Percentiles rank a stretch among this genome's conserved stretches.
phyloP scores from a whole-genome alignment of 2,888 invertebrate species.

The Megaustenia siamemsis region DNA sequence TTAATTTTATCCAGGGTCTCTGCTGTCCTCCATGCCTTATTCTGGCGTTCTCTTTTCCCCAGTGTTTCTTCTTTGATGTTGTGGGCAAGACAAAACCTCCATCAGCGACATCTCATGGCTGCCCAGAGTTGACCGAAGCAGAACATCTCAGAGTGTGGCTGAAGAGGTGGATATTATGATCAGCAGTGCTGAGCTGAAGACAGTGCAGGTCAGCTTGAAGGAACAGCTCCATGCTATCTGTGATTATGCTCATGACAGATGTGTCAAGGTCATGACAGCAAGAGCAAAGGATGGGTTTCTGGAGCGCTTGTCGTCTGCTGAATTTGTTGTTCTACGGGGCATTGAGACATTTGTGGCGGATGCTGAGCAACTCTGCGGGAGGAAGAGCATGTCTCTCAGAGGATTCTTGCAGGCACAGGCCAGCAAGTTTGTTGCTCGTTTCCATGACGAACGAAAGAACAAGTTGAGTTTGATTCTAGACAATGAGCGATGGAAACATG shows the following conservation, averaged over 20 bases:
- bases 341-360: constrained; percentile 89
- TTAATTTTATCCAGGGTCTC: too few relatives aligned
- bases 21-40: too few relatives aligned
- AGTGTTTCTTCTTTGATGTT: too few relatives aligned
- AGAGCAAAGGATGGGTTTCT: constrained; percentile 83
- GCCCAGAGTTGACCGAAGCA: constrained; percentile 63
- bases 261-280: constrained; percentile 91
- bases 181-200: constrained; percentile 85
- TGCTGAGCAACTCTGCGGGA: constrained; percentile 84
- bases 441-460: constrained; percentile 92
- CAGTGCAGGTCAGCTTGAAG: constrained; percentile 86
- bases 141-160: constrained; percentile 73
- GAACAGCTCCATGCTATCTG: constrained; percentile 91
- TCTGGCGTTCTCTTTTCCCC: too few relatives aligned
- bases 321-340: constrained; percentile 88
- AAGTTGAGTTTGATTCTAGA: constrained; percentile 91
- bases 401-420: constrained; percentile 89
- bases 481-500: constrained; percentile 94
- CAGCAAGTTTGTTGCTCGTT: constrained; percentile 92
- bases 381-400: constrained; percentile 87
- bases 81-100: constrained; percentile 70
- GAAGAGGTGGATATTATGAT: too few relatives aligned
- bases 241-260: constrained; percentile 92
- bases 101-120: constrained; percentile 58
- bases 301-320: constrained; percentile 87